These are phyloP conservation scores for Spheniscus mendiculus DNA, from an alignment of 2,113 vertebrate genomes.

Conservation along the genomic window DNA sequence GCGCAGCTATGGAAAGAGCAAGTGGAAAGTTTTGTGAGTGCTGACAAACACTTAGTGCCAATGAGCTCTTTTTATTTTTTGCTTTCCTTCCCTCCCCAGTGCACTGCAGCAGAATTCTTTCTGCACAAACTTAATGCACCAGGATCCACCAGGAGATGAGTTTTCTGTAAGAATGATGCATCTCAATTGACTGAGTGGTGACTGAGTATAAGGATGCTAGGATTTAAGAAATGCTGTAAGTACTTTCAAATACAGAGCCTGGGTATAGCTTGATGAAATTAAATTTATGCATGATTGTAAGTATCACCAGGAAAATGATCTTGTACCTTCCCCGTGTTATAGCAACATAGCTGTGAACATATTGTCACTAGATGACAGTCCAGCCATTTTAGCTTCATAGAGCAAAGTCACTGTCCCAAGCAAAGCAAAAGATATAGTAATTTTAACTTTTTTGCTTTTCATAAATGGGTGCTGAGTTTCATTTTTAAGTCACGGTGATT, in stretches of 20 bases:
- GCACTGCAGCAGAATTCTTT: constrained; percentile 21
- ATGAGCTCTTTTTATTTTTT: neutral
- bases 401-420: constrained; percentile 16
- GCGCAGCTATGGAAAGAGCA: neutral
- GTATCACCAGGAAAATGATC: constrained; percentile 20
- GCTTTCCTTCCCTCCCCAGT: neutral
- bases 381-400: constrained; percentile 14
- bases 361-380: constrained; percentile 38
- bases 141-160: neutral
- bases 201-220: neutral
- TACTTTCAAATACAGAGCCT: neutral
- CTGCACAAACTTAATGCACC: neutral
- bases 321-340: neutral
- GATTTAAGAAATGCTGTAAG: neutral
- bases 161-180: neutral
- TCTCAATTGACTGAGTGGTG: neutral
- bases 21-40: neutral
- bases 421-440: constrained; percentile 40
- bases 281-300: constrained; percentile 4
- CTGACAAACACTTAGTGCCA: neutral
- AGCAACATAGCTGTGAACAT: neutral
- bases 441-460: neutral
- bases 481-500: neutral
- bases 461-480: neutral
- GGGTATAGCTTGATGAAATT: neutral